Conservation (phyloP, 2,888 invertebrate species). For the Hydrotaea diabolus region DNA sequence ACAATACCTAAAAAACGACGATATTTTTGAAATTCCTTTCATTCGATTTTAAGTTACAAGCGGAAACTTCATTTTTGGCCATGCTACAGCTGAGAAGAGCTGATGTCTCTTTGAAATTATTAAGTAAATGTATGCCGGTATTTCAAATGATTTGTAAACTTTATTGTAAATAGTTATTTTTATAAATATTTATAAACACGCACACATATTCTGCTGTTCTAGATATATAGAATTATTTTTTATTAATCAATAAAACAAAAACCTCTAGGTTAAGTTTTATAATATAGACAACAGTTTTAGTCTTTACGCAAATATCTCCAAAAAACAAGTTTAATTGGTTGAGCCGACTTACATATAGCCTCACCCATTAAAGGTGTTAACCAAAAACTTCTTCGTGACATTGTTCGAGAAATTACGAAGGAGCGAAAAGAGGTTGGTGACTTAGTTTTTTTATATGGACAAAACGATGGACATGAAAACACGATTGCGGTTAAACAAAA, state of each 20-base stretch:
- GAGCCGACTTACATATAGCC: no score
- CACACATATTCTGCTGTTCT: not conserved
- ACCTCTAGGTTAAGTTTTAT: conserved; percentile 30
- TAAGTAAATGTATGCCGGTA: not conserved
- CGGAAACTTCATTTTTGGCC: not conserved
- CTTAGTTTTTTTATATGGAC: no score
- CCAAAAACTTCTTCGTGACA: no score
- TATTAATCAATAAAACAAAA: conserved; percentile 7
- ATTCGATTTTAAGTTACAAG: not conserved
- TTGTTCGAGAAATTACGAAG: no score
- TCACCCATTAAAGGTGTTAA: no score
- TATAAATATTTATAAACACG: conserved; percentile 1
- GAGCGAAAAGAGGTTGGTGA: no score
- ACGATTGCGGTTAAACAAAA: no score
- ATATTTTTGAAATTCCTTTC: conserved; percentile 21
- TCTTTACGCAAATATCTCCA: no score
- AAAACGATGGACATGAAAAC: no score
- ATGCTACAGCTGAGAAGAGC: no score
- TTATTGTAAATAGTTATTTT: conserved; percentile 29
- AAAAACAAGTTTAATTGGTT: no score
- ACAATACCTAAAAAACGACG: not conserved
- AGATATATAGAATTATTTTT: not conserved
- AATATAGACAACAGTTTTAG: not conserved
- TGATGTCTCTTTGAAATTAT: not conserved
- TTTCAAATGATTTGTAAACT: not conserved